Percentiles rank a stretch among this genome's conserved stretches.
These are phyloP conservation scores for Asteroscopus sphinx DNA, from an alignment of 2,888 invertebrate species.

Conservation along the genomic window DNA sequence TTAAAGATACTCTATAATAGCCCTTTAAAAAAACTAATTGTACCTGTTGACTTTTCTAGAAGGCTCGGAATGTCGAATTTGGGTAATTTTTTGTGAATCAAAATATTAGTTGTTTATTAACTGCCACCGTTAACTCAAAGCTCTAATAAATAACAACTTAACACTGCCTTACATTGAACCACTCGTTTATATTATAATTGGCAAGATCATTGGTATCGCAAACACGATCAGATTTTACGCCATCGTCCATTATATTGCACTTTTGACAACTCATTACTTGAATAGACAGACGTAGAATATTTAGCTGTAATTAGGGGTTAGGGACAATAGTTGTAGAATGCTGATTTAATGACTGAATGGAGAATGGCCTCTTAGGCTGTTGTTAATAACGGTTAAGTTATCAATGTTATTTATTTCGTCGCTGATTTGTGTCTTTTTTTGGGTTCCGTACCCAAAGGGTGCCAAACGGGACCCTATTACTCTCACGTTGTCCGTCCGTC, in stretches of 20 bases:
- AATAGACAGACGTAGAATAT: constrained; percentile 42
- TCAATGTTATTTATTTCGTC: constrained; percentile 5
- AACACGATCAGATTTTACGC: constrained; percentile 21
- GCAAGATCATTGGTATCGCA: constrained; percentile 8
- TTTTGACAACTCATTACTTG: constrained; percentile 55
- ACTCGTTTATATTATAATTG: constrained; percentile 1
- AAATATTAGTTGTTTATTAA: too few species aligned
- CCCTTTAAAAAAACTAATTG: too few species aligned
- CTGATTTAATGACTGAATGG: constrained; percentile 25
- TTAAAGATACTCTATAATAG: too few species aligned
- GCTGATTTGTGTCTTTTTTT: neutral
- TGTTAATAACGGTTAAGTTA: constrained; percentile 26
- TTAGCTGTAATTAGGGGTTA: constrained; percentile 36
- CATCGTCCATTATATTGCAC: constrained; percentile 24
- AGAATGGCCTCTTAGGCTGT: constrained; percentile 5
- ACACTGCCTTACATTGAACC: neutral
- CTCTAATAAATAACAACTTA: too few species aligned
- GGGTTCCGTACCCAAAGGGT: too few species aligned
- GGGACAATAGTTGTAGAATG: constrained; percentile 51
- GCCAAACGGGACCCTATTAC: too few species aligned
- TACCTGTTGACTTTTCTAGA: too few species aligned
- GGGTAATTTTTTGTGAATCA: too few species aligned
- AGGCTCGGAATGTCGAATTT: too few species aligned
- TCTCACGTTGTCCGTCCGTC: too few species aligned
- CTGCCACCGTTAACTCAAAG: too few species aligned